phyloP scores from a whole-genome alignment of 2,888 invertebrate species.

The Nemotelus pantherinus region DNA sequence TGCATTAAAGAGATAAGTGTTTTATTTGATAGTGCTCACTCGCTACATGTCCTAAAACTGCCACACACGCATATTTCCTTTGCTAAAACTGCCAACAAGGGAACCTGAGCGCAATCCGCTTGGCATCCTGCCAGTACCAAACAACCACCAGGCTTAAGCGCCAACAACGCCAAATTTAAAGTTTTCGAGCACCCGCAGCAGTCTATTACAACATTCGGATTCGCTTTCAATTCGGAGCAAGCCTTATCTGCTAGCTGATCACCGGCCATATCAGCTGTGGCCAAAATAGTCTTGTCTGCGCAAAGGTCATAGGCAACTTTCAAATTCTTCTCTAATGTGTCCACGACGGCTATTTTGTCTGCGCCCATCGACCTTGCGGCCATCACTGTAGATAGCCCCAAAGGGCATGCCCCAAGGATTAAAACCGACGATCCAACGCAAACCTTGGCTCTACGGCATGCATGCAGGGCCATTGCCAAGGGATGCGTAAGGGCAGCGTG shows the following conservation, averaged over 20 bases:
- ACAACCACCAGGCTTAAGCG: constrained; percentile 57
- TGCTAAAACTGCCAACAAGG: constrained; percentile 58
- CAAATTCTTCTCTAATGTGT: constrained; percentile 30
- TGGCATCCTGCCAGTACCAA: constrained; percentile 59
- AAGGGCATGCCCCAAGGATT: constrained; percentile 58
- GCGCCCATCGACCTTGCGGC: constrained; percentile 58
- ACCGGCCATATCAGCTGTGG: constrained; percentile 50
- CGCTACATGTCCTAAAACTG: constrained; percentile 60
- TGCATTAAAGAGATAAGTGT: no score
- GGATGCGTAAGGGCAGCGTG: constrained; percentile 57
- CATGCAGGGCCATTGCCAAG: constrained; percentile 58
- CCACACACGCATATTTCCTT: constrained; percentile 58
- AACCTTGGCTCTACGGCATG: constrained; percentile 57
- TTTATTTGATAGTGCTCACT: constrained; percentile 53
- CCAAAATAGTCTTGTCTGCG: constrained; percentile 53
- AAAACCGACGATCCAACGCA: constrained; percentile 57
- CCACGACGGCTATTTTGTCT: constrained; percentile 55
- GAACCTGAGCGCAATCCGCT: constrained; percentile 58
- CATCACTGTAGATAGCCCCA: constrained; percentile 57
- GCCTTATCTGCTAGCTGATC: constrained; percentile 55
- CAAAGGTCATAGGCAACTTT: constrained; percentile 40
- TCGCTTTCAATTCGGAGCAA: constrained; percentile 52
- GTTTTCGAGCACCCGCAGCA: constrained; percentile 57
- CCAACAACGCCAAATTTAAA: constrained; percentile 58
- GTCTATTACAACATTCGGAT: constrained; percentile 59